Evolutionary conservation across 1,140 invertebrate genomes (phyloP), one percentile per base, ranked within the genome.

Genomic region (Phenacoccus solenopsis): DNA sequence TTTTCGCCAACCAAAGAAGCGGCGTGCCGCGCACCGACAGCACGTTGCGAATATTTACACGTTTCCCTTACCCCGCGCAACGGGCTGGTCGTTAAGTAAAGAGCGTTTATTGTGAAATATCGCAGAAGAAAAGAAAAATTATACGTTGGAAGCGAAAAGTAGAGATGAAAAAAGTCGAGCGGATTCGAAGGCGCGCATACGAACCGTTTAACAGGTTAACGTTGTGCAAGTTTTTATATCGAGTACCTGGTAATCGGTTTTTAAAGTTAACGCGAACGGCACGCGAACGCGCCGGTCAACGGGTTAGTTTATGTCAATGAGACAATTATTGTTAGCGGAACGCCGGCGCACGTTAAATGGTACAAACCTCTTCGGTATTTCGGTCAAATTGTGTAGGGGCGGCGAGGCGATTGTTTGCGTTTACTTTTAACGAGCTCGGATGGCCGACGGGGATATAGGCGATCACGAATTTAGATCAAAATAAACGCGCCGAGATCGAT

Each of bases 381-480:
- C 38, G 38, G 38, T 49, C 38, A 49, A 49, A 49, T 49, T 49
- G 20, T 16, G 20, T n/a, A 10, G n/a, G n/a, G n/a, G 38, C 4
- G 20, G 38, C 38, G 13, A 10, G 38, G 12, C 13, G 20, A 49
- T 49, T 49, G 38, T 49, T 49, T 49, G 20, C 38, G 13, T 49
- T 49, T 49, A 49, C 38, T 49, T 49, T 49, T 49, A 49, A 49
- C 38, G 38, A 49, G 20, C 38, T n/a, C 38, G 20, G 16, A 49
- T 49, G 38, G 12, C 38, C 38, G 38, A 10, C 38, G 20, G 38
- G 13, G 13, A 49, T 49, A 49, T 16, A 16, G 13, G 13, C 16
- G 38, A 49, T 49, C 38, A 49, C 38, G 38, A 49, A 49, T 49
- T 49, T n/a, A 49, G 38, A 49, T 49, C 38, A 49, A 49, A 49